Conservation (phyloP, 2,797 vertebrate genomes). For the Thripadectes ignobilis region DNA sequence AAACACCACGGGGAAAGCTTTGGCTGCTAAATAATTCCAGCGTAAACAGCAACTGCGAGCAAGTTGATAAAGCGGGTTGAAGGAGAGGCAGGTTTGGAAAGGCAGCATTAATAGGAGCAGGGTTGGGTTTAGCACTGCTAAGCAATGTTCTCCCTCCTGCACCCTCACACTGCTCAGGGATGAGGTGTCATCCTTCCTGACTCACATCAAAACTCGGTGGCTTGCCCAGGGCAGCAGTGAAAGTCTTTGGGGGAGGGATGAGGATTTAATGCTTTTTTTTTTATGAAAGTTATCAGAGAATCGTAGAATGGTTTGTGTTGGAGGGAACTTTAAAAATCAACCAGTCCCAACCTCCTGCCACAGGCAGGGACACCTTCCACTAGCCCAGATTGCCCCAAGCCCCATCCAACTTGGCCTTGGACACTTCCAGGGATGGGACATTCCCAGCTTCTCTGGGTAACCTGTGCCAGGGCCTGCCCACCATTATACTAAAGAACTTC, state of each 20-base stretch:
- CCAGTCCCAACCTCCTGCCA: neutral
- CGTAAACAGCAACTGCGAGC: neutral
- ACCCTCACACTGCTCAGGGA: neutral
- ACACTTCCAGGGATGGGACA: neutral
- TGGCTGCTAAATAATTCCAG: neutral
- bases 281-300: neutral
- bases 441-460: neutral
- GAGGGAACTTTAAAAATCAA: neutral
- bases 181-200: neutral
- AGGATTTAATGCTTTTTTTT: neutral
- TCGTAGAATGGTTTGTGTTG: neutral
- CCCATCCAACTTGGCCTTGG: neutral
- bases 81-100: neutral
- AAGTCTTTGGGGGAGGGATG: neutral
- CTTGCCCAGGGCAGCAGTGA: neutral
- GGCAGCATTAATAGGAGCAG: neutral
- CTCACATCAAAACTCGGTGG: neutral
- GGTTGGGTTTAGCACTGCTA: neutral
- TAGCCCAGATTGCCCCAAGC: accelerated
- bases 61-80: accelerated
- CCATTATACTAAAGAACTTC: neutral
- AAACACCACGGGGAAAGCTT: neutral
- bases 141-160: neutral
- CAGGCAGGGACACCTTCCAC: neutral
- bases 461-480: neutral